Conservation (phyloP, 1,140 invertebrate genomes). For the Apocrypta bakeri region DNA sequence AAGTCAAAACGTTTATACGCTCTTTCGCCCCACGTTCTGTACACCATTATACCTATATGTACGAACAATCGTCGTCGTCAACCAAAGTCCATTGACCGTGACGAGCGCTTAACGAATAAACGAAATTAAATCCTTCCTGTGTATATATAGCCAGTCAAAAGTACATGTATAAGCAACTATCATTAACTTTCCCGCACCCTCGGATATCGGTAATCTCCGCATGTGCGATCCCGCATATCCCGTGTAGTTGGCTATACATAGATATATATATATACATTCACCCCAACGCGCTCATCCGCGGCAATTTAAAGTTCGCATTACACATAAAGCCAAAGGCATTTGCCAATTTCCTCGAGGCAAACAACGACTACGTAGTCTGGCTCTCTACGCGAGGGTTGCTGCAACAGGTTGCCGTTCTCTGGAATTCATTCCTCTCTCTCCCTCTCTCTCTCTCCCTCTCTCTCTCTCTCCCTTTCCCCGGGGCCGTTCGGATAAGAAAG, state of each 20-base stretch:
- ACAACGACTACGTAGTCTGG: too few species aligned
- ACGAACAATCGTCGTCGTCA: neutral
- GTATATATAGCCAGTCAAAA: too few species aligned
- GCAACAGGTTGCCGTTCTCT: neutral
- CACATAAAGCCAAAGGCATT: neutral
- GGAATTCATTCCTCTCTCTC: slow-evolving; percentile 1
- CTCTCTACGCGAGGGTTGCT: neutral
- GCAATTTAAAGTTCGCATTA: neutral
- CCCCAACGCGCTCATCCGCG: too few species aligned
- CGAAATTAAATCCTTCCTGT: neutral
- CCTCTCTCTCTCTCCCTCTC: too few species aligned
- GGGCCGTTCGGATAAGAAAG: neutral
- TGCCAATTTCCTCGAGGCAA: neutral
- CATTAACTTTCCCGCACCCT: slow-evolving; percentile 1
- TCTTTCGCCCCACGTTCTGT: too few species aligned
- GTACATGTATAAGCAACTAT: neutral
- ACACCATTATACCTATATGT: too few species aligned
- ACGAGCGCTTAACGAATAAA: neutral
- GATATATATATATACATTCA: neutral
- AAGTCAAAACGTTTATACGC: neutral
- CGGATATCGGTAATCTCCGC: neutral
- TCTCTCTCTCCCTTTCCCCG: too few species aligned
- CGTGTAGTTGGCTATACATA: too few species aligned
- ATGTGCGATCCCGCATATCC: too few species aligned
- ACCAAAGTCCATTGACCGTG: neutral